Evolutionary conservation across 2,113 vertebrate species (phyloP), one percentile per base, ranked within the genome.

Genomic region (Oxygymnocypris stewartii): DNA sequence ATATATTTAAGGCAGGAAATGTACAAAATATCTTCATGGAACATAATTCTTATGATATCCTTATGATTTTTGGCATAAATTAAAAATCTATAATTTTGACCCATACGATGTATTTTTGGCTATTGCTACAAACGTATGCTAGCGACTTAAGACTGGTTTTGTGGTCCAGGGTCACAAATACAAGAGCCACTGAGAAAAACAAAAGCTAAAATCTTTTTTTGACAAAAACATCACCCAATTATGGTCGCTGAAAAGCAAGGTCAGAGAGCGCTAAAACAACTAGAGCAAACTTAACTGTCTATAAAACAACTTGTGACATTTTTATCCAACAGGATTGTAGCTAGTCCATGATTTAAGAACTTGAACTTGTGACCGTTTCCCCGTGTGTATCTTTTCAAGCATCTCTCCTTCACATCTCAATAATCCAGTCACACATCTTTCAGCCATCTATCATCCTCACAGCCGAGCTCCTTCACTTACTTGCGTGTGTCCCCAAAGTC

Each of bases 401-500:
- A 28, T 81, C 57, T 35, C 63, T 25, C 13, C 49, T 81, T 79
- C 57, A 81, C 73, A 74, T 37, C 47, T 23, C 16, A 67, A 37
- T 35, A 73, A 23, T 54, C 35, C 42, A 23, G 8, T 81, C 10
- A 49, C 76, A 81, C 35, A 61, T 74, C 23, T 76, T 67, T 51
- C 44, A 57, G 54, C 57, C 59, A 76, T 67, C n/a, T 40, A 37
- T 59, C 12, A 76, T 49, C 16, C 25, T 6, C 47, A 11, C 35
- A 57, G 73, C 37, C 13, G 1, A n/a, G 35, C 35, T 31, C 59
- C 8, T 65, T 7, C 5, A 42, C 97, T 97, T 97, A 99, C 98
- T 99, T 99, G 93, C 97, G 96, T 8, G 97, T 96, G 92, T 99
- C 98, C 94, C 98, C 98, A 89, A 99, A 99, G 88, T 98, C 98